phyloP scores from a whole-genome alignment of 1,140 invertebrate genomes.

The Drosophila orosa region DNA sequence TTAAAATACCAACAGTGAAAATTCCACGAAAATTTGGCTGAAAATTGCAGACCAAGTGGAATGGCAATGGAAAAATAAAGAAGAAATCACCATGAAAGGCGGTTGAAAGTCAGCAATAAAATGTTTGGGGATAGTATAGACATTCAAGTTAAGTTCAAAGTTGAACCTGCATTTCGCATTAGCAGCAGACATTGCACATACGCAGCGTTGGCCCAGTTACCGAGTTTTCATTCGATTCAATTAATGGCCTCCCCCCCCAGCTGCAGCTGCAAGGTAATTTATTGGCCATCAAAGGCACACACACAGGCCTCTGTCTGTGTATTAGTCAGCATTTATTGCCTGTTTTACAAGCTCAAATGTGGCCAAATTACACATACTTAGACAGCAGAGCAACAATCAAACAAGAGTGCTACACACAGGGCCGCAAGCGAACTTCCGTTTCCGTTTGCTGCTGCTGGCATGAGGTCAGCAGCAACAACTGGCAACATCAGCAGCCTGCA shows the following conservation, averaged over 20 bases:
- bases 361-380: constrained; percentile 41
- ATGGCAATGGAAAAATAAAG: constrained; percentile 44
- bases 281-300: constrained; percentile 47
- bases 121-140: not conserved
- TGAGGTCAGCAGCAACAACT: constrained; percentile 60
- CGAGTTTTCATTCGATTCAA: constrained; percentile 47
- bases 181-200: constrained; percentile 47
- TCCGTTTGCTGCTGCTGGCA: constrained; percentile 55
- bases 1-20: constrained; percentile 57
- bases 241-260: constrained; percentile 55
- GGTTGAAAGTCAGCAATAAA: constrained; percentile 11
- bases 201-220: constrained; percentile 35
- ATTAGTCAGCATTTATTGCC: constrained; percentile 61
- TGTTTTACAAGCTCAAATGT: constrained; percentile 65
- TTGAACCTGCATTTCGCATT: constrained; percentile 35
- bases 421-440: constrained; percentile 56
- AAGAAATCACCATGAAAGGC: constrained; percentile 11
- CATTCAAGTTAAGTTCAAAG: constrained; percentile 38
- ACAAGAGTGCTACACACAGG: constrained; percentile 19
- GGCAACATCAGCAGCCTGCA: constrained; percentile 2
- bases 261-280: constrained; percentile 60
- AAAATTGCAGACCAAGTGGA: constrained; percentile 42
- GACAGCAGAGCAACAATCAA: constrained; percentile 62
- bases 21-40: constrained; percentile 16
- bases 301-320: constrained; percentile 7